Evolutionary conservation across 2,888 invertebrate species (phyloP), one percentile per base, ranked within the genome.

Genomic region (Scaptomyza tumidula): DNA sequence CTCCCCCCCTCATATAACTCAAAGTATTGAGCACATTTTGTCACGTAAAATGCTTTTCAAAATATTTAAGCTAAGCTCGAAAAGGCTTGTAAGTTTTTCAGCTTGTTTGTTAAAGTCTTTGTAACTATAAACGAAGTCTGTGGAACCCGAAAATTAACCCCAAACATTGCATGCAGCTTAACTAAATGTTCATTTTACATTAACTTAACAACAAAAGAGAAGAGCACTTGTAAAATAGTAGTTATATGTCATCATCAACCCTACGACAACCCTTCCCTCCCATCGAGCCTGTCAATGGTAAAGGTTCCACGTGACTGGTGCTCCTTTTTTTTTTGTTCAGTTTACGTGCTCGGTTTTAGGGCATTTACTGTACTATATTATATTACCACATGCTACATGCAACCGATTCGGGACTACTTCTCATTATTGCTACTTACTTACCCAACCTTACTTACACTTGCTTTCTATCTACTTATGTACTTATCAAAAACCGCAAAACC

Each of bases 291-390:
- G 86, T 83, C n/a, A 80, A 78, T 48, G 64, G 80, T 54, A 70
- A 78, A 59, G 70, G 73, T 57, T 60, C 75, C 86, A 86, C 82
- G 82, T 83, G 86, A 80, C 79, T 69, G 67, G 53, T 66, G 78
- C 71, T 83, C 78, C 86, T 76, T 73, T 52, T 48, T 79, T 86
- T 54, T 45, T 78, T 78, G 77, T 65, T 77, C 74, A 68, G 62
- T 67, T 72, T 63, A 80, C 72, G 61, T 75, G 69, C 66, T 41
- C 19, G 41, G 35, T 33, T 61, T 71, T 52, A 54, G 37, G 67
- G 55, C 35, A 16, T 10, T 41, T 16, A 16, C 10, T 41, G 3
- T 41, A 41, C 39, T 10, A 10, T 76, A 77, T 74, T 70, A 65
- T 74, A 77, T 77, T 70, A 62, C 54, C 68, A 65, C 39, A 55